A percentile compares a stretch with the other conserved stretches of the same genome.
phyloP scores from a whole-genome alignment of 2,113 vertebrate genomes.

The Grantiella picta region DNA sequence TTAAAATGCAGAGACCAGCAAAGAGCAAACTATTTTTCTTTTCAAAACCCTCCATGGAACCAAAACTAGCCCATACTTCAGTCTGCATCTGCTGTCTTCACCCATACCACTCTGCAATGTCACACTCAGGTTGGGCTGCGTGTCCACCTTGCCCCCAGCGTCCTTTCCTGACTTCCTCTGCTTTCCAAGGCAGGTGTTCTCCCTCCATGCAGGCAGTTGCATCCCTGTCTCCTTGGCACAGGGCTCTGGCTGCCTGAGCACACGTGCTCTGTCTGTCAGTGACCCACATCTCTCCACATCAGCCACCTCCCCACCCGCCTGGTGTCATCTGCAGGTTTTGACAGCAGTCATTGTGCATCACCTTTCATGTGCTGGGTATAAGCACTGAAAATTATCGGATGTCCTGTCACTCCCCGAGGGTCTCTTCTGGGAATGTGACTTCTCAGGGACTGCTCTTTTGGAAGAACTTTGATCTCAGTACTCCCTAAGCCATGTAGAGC shows the following conservation, averaged over 20 bases:
- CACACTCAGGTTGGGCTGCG: neutral
- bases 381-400: neutral
- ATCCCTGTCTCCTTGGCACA: neutral
- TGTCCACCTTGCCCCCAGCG: neutral
- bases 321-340: neutral
- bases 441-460: neutral
- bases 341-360: neutral
- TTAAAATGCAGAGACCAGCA: neutral
- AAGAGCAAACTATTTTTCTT: neutral
- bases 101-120: neutral
- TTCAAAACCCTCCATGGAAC: neutral
- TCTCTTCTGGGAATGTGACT: neutral
- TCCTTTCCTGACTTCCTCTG: neutral
- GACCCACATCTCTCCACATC: neutral
- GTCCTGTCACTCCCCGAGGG: neutral
- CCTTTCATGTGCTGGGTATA: neutral
- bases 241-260: neutral
- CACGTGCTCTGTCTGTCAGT: fast-evolving
- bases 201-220: fast-evolving
- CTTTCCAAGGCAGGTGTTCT: neutral
- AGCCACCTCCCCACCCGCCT: neutral
- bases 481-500: neutral
- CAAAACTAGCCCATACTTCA: neutral
- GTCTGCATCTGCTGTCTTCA: neutral
- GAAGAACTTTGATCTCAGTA: neutral